Evolutionary conservation across 2,888 invertebrate genomes (phyloP).

Genomic region (Thecocarcelia acutangulata): DNA sequence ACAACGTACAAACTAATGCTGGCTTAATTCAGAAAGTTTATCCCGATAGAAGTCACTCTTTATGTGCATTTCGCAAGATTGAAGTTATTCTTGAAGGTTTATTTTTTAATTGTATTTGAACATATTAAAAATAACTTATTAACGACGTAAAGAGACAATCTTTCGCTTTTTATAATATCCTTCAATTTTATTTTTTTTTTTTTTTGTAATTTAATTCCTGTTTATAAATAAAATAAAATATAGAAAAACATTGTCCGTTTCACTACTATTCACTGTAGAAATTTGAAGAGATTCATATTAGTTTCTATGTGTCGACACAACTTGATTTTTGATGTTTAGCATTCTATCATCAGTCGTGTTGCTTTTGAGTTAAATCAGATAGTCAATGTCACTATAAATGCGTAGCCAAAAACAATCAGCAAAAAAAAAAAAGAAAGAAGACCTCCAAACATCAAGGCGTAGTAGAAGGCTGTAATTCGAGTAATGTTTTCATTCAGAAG

Average conservation of each 20-base stretch:
- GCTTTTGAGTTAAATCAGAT: conserved; percentile 2
- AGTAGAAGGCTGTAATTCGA: background rate
- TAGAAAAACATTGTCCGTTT: background rate
- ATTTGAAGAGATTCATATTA: background rate
- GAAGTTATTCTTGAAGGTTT: too few species aligned
- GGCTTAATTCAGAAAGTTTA: too few species aligned
- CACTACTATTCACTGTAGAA: background rate
- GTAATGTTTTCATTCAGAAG: conserved; percentile 5
- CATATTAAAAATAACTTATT: too few species aligned
- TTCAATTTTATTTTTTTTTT: too few species aligned
- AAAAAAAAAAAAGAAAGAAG: background rate
- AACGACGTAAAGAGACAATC: too few species aligned
- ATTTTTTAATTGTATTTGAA: too few species aligned
- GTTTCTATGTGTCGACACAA: background rate
- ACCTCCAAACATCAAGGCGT: background rate
- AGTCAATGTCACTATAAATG: conserved; percentile 6
- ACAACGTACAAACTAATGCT: too few species aligned
- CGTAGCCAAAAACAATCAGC: conserved; percentile 2
- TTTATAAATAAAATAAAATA: too few species aligned
- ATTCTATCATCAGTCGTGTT: background rate
- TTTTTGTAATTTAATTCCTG: too few species aligned
- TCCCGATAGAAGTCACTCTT: too few species aligned
- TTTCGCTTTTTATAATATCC: too few species aligned
- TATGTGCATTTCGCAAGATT: too few species aligned
- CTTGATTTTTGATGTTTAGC: background rate